These are phyloP conservation scores for Chunga burmeisteri DNA, from an alignment of 2,113 vertebrate species.

Conservation along the genomic window DNA sequence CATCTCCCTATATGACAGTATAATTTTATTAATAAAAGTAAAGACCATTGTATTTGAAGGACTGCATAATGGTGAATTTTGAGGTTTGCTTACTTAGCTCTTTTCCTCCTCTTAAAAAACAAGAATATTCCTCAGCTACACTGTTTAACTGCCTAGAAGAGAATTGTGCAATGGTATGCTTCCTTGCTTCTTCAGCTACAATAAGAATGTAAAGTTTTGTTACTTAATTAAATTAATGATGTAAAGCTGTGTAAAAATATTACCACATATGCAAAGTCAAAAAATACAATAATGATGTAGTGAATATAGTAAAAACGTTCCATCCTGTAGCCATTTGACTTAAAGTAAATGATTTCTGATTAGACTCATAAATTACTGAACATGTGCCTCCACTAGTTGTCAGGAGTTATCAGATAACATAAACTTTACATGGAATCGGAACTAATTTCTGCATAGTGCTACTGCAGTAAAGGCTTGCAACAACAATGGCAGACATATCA, in stretches of 20 bases:
- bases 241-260: not conserved
- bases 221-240: not conserved
- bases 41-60: not conserved
- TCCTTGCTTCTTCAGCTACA: not conserved
- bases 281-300: not conserved
- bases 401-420: conserved; percentile 67
- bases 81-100: not conserved
- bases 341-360: conserved; percentile 64
- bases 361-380: conserved; percentile 49
- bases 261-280: not conserved
- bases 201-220: not conserved
- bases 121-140: not conserved
- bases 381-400: conserved; percentile 30
- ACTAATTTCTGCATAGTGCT: conserved; percentile 60
- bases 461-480: conserved; percentile 33
- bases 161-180: not conserved
- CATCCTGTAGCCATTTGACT: conserved; percentile 32
- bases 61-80: fast-evolving
- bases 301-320: not conserved
- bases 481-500: conserved; percentile 75
- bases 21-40: not conserved
- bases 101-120: not conserved
- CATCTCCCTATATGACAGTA: not conserved
- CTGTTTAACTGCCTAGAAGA: not conserved
- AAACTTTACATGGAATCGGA: conserved; percentile 66